Evolutionary conservation across 30 jellyfish, hydroid and myxozoan species (phyloP), one percentile per base, ranked within the genome.

Genomic region (Morbakka virulenta): DNA sequence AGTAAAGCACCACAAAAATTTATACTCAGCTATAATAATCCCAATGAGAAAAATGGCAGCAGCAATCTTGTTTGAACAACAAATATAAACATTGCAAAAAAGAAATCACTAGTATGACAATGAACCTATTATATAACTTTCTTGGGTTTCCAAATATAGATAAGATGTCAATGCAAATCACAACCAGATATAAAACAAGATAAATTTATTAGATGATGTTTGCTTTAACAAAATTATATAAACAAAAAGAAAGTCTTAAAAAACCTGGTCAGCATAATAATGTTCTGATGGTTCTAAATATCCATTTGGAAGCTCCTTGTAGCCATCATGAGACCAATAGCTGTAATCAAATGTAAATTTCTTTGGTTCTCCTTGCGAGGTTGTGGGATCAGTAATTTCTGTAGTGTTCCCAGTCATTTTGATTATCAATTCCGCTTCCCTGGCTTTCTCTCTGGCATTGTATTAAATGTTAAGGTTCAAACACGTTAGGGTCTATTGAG

Each of bases 281-380:
- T 93, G 62, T 26, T 64, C 63, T 57, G 87, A 61, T 4, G 97
- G 97, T 47, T 80, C 87, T 80, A 80, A 81, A 50, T 88, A 88
- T 17, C 97, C 97, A 80, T 68, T 47, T 52, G 80, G 91, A 24
- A 73, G 75, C 69, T 88, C 88, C 31, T 66, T 67, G 22, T 85
- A 74, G 1, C 97, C 97, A 64, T 88, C 84, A 62, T 88, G 97
- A 24, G 97, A 88, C 97, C 97, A 88, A 50, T 88, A 88, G 41
- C 97, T 88, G 30, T 80, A 81, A 71, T 88, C 97, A 88, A 88
- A 88, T 34, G 90, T 64, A 75, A 88, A 88, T 13, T 71, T 33
- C 47, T 82, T 64, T n/a, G 36, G 34, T 32, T 88, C 97, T 41
- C 17, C 13, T 2, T 71, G 87, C 21, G 87, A 89, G 49, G 66